phyloP scores from a whole-genome alignment of 2,888 invertebrate species.

The Drosophila neonasuta region DNA sequence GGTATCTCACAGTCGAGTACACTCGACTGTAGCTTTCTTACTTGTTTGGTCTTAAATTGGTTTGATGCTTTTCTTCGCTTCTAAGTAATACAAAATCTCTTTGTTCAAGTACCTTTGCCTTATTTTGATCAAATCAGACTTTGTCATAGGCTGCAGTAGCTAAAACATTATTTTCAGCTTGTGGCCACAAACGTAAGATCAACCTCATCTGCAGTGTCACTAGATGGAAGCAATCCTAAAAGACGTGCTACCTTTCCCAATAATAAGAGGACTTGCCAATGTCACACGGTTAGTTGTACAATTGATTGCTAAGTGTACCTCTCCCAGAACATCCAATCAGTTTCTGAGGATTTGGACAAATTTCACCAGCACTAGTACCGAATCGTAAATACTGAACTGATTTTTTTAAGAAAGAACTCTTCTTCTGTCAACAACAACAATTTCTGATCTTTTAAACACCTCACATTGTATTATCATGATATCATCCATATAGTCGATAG shows the following conservation, averaged over 20 bases:
- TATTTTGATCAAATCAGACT: slow-evolving; percentile 26
- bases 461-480: slow-evolving; percentile 14
- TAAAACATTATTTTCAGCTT: slow-evolving; percentile 27
- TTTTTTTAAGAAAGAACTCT: slow-evolving; percentile 14
- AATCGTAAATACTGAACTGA: slow-evolving; percentile 29
- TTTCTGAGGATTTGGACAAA: slow-evolving; percentile 26
- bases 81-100: too few species aligned
- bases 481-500: slow-evolving; percentile 18
- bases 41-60: too few species aligned
- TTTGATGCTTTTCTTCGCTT: too few species aligned
- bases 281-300: slow-evolving; percentile 26
- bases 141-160: slow-evolving; percentile 28
- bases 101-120: too few species aligned
- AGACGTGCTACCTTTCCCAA: not conserved
- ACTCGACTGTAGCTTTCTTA: too few species aligned
- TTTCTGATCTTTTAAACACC: slow-evolving; percentile 7
- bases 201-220: slow-evolving; percentile 21
- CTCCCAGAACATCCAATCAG: not conserved
- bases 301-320: slow-evolving; percentile 32
- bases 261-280: slow-evolving; percentile 18
- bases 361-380: slow-evolving; percentile 15
- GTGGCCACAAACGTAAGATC: slow-evolving; percentile 15
- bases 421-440: slow-evolving; percentile 5
- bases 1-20: too few species aligned
- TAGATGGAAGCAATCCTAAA: slow-evolving; percentile 32